phyloP scores from a whole-genome alignment of 2,888 invertebrate species.

The Linnaemya tessellans region DNA sequence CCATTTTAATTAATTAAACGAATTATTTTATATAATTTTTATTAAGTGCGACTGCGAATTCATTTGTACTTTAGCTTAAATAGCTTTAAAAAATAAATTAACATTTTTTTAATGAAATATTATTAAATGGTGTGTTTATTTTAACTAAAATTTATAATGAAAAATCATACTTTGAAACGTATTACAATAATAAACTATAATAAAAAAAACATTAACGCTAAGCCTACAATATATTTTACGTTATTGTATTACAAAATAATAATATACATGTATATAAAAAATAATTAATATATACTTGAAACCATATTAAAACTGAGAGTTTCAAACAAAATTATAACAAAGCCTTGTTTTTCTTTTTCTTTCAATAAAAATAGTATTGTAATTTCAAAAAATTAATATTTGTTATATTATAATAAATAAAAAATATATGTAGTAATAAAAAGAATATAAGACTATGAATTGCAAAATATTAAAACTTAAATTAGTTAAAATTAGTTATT shows the following conservation, averaged over 20 bases:
- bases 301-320: not conserved
- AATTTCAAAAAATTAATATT: constrained; percentile 8
- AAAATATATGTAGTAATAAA: too few species aligned
- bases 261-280: not conserved
- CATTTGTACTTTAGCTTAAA: not conserved
- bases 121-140: not conserved
- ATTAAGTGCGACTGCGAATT: too few species aligned
- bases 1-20: too few species aligned
- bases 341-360: not conserved
- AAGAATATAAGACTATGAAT: not conserved
- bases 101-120: not conserved
- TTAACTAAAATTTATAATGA: constrained; percentile 1
- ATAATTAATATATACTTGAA: not conserved
- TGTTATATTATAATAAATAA: not conserved
- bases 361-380: not conserved
- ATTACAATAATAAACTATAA: constrained; percentile 8
- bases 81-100: not conserved
- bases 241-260: not conserved
- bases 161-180: not conserved
- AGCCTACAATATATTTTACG: not conserved
- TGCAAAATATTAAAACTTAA: not conserved
- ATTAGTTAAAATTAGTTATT: not conserved
- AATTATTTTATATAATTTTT: too few species aligned
- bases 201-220: not conserved
- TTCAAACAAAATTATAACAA: not conserved